These are phyloP conservation scores for Chymomyza fuscimana DNA, from an alignment of 2,888 invertebrate genomes.

Conservation along the genomic window DNA sequence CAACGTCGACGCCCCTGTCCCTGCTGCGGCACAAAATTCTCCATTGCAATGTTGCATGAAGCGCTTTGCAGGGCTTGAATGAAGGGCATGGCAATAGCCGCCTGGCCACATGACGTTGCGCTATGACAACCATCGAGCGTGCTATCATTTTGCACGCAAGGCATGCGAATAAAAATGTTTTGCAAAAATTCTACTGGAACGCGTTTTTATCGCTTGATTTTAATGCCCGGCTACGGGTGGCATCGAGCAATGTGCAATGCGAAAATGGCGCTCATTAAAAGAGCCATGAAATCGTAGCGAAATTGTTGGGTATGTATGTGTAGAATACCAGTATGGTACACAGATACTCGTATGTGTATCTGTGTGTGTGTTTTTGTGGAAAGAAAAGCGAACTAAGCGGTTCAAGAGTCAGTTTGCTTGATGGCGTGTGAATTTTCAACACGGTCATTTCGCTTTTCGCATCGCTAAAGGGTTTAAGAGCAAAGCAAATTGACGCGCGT, in stretches of 20 bases:
- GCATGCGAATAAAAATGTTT: not conserved
- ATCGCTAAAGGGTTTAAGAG: not conserved
- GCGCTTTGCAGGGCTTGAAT: not conserved
- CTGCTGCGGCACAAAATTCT: not conserved
- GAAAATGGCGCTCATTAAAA: slow-evolving; percentile 31
- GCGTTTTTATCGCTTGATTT: slow-evolving; percentile 10
- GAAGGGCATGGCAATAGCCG: not conserved
- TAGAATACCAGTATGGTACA: not conserved
- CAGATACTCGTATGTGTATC: not conserved
- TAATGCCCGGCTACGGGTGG: slow-evolving; percentile 8
- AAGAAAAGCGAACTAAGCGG: not conserved
- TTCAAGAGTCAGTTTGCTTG: not conserved
- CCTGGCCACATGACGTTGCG: not conserved
- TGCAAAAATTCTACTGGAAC: not conserved
- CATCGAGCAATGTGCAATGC: slow-evolving; percentile 10
- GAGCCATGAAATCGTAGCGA: slow-evolving; percentile 1
- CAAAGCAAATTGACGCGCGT: not conserved
- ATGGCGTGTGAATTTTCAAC: slow-evolving; percentile 34
- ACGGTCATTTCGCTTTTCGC: slow-evolving; percentile 22
- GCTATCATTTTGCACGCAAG: slow-evolving; percentile 23
- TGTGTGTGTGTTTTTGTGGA: not conserved
- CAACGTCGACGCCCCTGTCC: not conserved
- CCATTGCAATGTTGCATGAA: not conserved
- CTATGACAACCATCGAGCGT: not conserved
- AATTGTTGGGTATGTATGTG: not conserved